phyloP scores from a whole-genome alignment of 2,113 vertebrate genomes.

The Ceyx melanurus region DNA sequence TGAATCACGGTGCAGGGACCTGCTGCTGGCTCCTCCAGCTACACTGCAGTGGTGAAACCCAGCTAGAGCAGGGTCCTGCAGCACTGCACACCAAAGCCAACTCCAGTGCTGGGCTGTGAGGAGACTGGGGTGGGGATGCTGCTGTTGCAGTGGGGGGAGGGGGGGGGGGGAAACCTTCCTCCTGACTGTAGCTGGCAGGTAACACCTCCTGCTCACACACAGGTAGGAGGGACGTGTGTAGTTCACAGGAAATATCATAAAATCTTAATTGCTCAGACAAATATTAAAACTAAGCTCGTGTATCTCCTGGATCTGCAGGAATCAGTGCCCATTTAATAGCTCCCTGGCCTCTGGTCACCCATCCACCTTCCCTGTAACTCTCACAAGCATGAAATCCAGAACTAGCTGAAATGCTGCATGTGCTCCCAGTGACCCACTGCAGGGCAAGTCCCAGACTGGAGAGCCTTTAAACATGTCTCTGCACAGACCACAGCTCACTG shows the following conservation, averaged over 20 bases:
- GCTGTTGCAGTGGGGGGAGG: rapidly evolving
- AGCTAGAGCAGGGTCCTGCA: not conserved
- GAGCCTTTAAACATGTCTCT: not conserved
- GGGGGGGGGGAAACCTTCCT: not conserved
- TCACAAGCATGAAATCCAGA: not conserved
- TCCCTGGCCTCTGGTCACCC: too few species aligned
- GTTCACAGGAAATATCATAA: rapidly evolving
- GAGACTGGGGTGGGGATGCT: not conserved
- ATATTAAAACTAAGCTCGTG: rapidly evolving
- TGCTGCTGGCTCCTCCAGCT: not conserved
- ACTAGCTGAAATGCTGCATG: not conserved
- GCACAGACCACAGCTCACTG: not conserved
- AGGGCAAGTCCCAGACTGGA: not conserved
- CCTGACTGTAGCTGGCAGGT: not conserved
- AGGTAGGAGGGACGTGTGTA: not conserved
- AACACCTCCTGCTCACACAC: rapidly evolving
- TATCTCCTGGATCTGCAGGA: not conserved
- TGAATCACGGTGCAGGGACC: not conserved
- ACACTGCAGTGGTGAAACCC: rapidly evolving
- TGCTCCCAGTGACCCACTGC: not conserved
- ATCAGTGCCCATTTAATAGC: not conserved
- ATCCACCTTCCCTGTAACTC: not conserved
- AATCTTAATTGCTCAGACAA: not conserved
- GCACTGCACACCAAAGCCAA: not conserved
- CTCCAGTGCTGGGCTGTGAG: too few species aligned